phyloP scores from a whole-genome alignment of 2,888 invertebrate genomes.

The Dynastes hyllus region DNA sequence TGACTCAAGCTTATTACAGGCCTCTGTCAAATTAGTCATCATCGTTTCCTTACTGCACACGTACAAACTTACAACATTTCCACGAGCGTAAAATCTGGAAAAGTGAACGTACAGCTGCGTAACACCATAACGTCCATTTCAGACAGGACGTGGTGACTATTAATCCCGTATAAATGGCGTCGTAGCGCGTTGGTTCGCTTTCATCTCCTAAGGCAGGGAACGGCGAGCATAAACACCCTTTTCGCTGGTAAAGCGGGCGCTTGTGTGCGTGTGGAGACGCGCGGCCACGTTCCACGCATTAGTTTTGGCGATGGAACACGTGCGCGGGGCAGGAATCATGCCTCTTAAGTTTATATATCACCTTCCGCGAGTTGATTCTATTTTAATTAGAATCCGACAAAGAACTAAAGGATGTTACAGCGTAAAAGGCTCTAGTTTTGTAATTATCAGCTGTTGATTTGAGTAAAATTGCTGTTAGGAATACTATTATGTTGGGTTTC shows the following conservation, averaged over 20 bases:
- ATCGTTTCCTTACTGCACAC: background rate
- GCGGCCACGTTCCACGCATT: conserved; percentile 43
- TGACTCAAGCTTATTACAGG: conserved; percentile 14
- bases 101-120: conserved; percentile 30
- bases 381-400: no score
- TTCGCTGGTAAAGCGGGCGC: background rate
- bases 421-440: no score
- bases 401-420: no score
- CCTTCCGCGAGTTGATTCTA: background rate
- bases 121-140: conserved; percentile 34
- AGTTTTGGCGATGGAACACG: conserved; percentile 46
- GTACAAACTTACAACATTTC: conserved; percentile 8
- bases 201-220: conserved; percentile 29
- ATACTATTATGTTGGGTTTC: no score
- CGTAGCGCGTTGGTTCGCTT: conserved; percentile 13
- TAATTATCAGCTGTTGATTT: no score
- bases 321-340: conserved; percentile 44
- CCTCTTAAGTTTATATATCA: conserved; percentile 17
- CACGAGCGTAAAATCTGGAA: conserved; percentile 26
- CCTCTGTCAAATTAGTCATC: conserved; percentile 35
- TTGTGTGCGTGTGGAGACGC: background rate
- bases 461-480: no score
- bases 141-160: conserved; percentile 41
- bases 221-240: conserved; percentile 7
- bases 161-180: conserved; percentile 19